phyloP scores from a whole-genome alignment of 2,113 vertebrate genomes.

The Anguilla japonica region DNA sequence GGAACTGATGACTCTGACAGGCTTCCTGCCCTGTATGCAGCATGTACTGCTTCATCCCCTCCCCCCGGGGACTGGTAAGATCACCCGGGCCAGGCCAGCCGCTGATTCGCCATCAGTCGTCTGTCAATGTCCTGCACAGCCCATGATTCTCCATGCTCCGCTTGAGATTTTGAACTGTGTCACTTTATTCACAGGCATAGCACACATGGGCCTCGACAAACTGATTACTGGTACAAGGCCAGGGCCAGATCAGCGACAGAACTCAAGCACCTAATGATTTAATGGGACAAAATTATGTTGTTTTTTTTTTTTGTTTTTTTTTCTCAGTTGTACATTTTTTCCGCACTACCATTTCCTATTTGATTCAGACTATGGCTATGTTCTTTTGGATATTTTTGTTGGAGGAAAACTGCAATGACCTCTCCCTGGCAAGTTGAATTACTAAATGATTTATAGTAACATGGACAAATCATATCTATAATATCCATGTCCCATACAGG shows the following conservation, averaged over 20 bases:
- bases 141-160: not conserved
- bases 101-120: not conserved
- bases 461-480: not conserved
- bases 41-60: not conserved
- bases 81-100: not conserved
- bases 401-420: not conserved
- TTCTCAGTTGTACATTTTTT: not conserved
- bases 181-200: not conserved
- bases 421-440: not conserved
- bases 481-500: too few species aligned
- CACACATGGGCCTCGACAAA: not conserved
- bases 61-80: not conserved
- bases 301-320: too few species aligned
- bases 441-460: not conserved
- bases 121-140: not conserved
- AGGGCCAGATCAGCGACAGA: not conserved
- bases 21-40: not conserved
- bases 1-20: not conserved
- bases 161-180: not conserved
- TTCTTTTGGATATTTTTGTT: not conserved
- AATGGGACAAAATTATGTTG: not conserved
- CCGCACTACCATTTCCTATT: not conserved
- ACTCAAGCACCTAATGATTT: not conserved
- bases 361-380: not conserved
- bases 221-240: not conserved